Conservation (phyloP, 1,140 invertebrate genomes). For the Ladona fulva region DNA sequence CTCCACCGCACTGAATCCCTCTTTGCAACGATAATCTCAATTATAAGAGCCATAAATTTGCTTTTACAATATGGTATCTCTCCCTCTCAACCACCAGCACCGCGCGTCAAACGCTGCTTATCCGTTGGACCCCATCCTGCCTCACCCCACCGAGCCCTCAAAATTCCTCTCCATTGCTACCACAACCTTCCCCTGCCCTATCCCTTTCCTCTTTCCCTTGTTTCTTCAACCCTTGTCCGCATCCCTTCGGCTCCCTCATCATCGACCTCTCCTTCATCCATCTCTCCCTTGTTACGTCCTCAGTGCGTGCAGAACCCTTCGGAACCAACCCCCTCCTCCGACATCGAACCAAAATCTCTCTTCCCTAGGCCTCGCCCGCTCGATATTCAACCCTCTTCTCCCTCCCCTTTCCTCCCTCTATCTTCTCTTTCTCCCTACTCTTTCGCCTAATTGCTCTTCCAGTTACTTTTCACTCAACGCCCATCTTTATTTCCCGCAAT, state of each 20-base stretch:
- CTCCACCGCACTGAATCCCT: not conserved
- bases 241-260: not conserved
- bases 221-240: not conserved
- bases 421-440: not conserved
- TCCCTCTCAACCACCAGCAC: not conserved
- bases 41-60: conserved; percentile 10
- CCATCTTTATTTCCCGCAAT: not conserved
- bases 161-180: not conserved
- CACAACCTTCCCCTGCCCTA: not conserved
- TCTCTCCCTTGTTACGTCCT: not conserved
- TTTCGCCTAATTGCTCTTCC: not conserved
- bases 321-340: not conserved
- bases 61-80: not conserved
- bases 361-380: too few species aligned
- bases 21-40: not conserved
- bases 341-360: not conserved
- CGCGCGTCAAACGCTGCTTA: not conserved
- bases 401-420: not conserved
- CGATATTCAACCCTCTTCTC: not conserved
- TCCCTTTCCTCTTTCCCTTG: not conserved
- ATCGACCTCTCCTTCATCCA: not conserved
- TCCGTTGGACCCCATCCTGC: not conserved
- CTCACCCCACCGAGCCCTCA: too few species aligned
- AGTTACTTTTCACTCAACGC: not conserved
- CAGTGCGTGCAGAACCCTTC: not conserved